Evolutionary conservation across 2,888 invertebrate species (phyloP), one percentile per base, ranked within the genome.

Genomic region (Temnothorax unifasciatus): DNA sequence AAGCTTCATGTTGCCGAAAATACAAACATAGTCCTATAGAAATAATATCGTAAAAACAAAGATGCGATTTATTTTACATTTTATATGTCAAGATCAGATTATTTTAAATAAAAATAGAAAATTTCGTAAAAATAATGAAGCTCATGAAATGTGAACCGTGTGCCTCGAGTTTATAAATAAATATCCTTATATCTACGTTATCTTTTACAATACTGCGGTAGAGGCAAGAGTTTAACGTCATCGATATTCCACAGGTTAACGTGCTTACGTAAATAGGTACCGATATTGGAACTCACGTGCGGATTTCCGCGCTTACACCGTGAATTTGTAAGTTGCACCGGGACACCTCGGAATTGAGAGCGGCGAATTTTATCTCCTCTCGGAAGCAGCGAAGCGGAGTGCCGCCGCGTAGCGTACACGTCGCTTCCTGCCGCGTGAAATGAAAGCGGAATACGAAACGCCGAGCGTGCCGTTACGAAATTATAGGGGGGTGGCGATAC

Each of bases 361-460:
- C 77, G 82, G 57, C 38, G 73, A 66, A 84, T 84, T 85, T 82
- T 68, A 64, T 61, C 66, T 57, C 52, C 34, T 81, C 87, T 81
- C 87, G 83, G 64, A 54, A 59, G 59, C 71, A 77, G 79, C 84
- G 79, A 79, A 81, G 85, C 21, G 66, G 59, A 74, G 79, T 82
- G 74, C 68, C 71, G 81, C 66, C 59, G 75, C 75, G 86, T 38
- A 64, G 66, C 73, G 76, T 81, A 61, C 73, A 76, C 77, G 88
- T 87, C 84, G 77, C 83, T 85, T 83, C 82, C 79, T 82, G 79
- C 76, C 83, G 66, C 73, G 84, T 68, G 76, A 82, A 87, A 87
- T 76, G 88, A 71, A 84, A 81, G 52, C 84, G 82, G 86, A 90
- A 89, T 87, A 87, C 89, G 89, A 85, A 89, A 83, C 87, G 89